Evolutionary conservation across 2,797 vertebrate genomes (phyloP), one percentile per base, ranked within the genome.

Genomic region (Pseudotriccus pelzelni): DNA sequence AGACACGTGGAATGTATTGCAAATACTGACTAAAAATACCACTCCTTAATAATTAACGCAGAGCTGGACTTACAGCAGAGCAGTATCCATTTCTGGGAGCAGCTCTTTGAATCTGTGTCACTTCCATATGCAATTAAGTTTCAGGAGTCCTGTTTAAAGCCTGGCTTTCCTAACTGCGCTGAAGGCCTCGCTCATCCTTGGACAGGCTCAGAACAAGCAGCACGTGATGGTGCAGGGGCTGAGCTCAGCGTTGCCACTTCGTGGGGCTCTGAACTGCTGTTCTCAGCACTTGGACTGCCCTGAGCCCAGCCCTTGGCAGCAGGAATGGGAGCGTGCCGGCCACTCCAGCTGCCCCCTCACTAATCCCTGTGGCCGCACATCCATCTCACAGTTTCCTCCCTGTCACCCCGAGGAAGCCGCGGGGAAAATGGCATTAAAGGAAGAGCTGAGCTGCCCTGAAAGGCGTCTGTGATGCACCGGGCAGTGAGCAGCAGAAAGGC

Each of bases 271-370:
- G 24, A 68, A 4, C 12, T 36, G 56, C 32, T 21, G 34, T 2
- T n/a, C 43, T 39, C 80, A 49, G 68, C 73, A 4, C 0, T 4
- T 2, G 30, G 32, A 6, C 32, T 1, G 44, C 28, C 23, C 47
- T 2, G 8, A 56, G 69, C 18, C 37, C 58, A 12, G 74, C 70
- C 4, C 25, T 56, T 27, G 4, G 1, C 6, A 25, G 56, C 6
- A 37, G n/a, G 9, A 0, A 0, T 6, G 47, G 68, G 24, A 81
- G 56, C 1, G 0, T 24, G 37, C 27, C 47, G 1, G 0, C 37
- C 21, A 32, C 66, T 74, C 58, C 1, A 0, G 17, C 49, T 62
- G 59, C 32, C n/a, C 75, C 37, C 39, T 67, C 44, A 3, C 41
- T 12, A 14, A 12, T 80, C 37, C 18, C n/a, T 0, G 1, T 7